These are phyloP conservation scores for Hoplodrina blanda DNA, from an alignment of 2,888 invertebrate genomes.

Conservation along the genomic window DNA sequence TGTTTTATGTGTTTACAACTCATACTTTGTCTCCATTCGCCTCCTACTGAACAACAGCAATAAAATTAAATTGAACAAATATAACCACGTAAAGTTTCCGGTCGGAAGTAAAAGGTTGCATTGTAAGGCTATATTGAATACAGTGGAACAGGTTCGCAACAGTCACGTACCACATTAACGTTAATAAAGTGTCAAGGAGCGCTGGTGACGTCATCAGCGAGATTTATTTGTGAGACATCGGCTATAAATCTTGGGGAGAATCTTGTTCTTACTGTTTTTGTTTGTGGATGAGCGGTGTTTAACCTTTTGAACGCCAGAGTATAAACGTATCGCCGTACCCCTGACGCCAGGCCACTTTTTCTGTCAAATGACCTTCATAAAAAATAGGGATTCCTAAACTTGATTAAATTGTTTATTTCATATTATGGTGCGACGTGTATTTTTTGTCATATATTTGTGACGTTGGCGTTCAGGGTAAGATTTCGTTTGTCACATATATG, in stretches of 20 bases:
- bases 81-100: conserved; percentile 53
- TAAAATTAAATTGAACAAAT: conserved; percentile 30
- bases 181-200: conserved; percentile 53
- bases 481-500: too few relatives aligned
- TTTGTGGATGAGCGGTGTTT: conserved; percentile 23
- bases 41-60: background rate
- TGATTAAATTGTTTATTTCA: too few relatives aligned
- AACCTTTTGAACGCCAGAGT: too few relatives aligned
- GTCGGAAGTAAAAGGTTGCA: conserved; percentile 59
- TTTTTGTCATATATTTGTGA: too few relatives aligned
- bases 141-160: conserved; percentile 33
- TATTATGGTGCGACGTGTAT: too few relatives aligned
- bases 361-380: too few relatives aligned
- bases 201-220: conserved; percentile 36
- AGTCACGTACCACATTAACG: conserved; percentile 36
- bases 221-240: conserved; percentile 39
- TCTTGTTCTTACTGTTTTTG: conserved; percentile 28
- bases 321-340: too few relatives aligned
- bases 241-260: conserved; percentile 35
- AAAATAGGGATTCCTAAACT: too few relatives aligned
- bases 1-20: too few relatives aligned
- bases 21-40: background rate
- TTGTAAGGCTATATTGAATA: conserved; percentile 46
- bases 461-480: too few relatives aligned
- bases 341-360: too few relatives aligned